phyloP scores from a whole-genome alignment of 2,113 vertebrate genomes.

The Tympanuchus pallidicinctus region DNA sequence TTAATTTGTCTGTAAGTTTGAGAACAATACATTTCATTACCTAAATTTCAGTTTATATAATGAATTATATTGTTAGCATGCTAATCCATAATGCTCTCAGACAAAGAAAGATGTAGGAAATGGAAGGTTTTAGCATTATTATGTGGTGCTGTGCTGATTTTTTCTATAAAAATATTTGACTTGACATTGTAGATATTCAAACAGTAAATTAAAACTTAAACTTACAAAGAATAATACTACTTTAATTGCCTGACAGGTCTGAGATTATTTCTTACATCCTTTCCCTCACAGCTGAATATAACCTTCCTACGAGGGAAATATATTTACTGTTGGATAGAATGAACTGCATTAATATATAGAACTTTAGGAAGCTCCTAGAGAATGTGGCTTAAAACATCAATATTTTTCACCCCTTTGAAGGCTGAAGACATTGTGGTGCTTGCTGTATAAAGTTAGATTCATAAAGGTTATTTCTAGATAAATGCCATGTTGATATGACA shows the following conservation, averaged over 20 bases:
- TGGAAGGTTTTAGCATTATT: slow-evolving; percentile 14
- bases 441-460: not conserved
- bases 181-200: slow-evolving; percentile 23
- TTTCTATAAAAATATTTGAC: slow-evolving; percentile 50
- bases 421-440: not conserved
- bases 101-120: slow-evolving; percentile 4
- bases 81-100: not conserved
- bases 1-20: not conserved
- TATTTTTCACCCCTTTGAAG: slow-evolving; percentile 16
- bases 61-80: not conserved
- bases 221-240: slow-evolving; percentile 24
- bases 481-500: not conserved
- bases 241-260: slow-evolving; percentile 37
- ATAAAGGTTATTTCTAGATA: not conserved
- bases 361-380: slow-evolving; percentile 16
- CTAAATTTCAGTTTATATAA: slow-evolving; percentile 29
- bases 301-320: slow-evolving; percentile 23
- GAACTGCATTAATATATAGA: slow-evolving; percentile 25
- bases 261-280: slow-evolving; percentile 45
- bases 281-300: slow-evolving; percentile 25
- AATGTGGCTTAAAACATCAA: not conserved
- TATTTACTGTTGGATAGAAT: slow-evolving; percentile 1
- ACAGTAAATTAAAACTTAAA: slow-evolving; percentile 58
- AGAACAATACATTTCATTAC: slow-evolving; percentile 5
- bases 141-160: not conserved